Evolutionary conservation across 2,888 invertebrate species (phyloP), one percentile per base, ranked within the genome.

Genomic region (Cephus rjabovi): DNA sequence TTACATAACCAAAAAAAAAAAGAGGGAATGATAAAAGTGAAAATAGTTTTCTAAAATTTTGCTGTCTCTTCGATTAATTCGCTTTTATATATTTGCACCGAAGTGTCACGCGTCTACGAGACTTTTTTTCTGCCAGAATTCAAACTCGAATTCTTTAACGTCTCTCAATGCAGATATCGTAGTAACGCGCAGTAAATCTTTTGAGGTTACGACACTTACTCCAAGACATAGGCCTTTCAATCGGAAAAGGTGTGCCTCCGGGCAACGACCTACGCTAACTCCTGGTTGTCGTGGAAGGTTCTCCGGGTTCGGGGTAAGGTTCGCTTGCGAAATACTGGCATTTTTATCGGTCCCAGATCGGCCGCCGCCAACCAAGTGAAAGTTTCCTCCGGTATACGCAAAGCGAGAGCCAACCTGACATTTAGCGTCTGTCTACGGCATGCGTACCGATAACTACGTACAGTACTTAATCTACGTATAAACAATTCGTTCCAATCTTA

Each of bases 181-280:
- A 9, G 56, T 23, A 23, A 56, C 56, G 56, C 23, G 23, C 56
- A 56, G 9, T 56, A 56, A 56, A 56, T 56, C 56, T 23, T 56
- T 56, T 56, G 23, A 56, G 23, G 56, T 56, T 56, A 23, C 23
- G 56, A 56, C 23, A 56, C 23, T 2, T 56, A 56, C 23, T 56
- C 23, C 56, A 9, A 56, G 56, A 56, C 56, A 1, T 56, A 23
- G 71, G 71, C 33, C 12, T 33, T 31, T 33, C 71, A 23, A 71
- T 71, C 33, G 71, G 23, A 31, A 34, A 74, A 81, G 76, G 69
- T 74, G 78, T 69, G 74, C 68, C 76, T 79, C 31, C 75, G 82
- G 83, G 76, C 80, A 83, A 83, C 82, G 84, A 85, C 83, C 83
- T 83, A 81, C 79, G 80, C 74, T 78, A 83, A 82, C 79, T 69